Conservation (phyloP, 1,140 invertebrate species). For the Cydia pomonella region DNA sequence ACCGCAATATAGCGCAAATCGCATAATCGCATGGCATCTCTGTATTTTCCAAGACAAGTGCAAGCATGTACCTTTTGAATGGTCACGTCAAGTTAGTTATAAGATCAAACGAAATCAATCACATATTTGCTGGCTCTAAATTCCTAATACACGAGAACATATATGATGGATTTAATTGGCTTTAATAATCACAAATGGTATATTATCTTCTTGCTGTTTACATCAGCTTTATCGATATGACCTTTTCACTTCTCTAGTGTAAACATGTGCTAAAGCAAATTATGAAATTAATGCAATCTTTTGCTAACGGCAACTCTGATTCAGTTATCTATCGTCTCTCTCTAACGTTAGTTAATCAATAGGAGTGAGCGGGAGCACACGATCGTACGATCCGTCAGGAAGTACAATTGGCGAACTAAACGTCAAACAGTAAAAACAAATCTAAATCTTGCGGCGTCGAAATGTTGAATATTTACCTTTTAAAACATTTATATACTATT, state of each 20-base stretch:
- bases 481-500: slow-evolving; percentile 46
- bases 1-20: too few relatives aligned
- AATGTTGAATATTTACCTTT: slow-evolving; percentile 54
- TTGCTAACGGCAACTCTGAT: slow-evolving; percentile 49
- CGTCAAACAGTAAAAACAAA: slow-evolving; percentile 72
- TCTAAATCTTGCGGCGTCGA: slow-evolving; percentile 48
- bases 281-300: slow-evolving; percentile 45
- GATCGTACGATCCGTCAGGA: slow-evolving; percentile 73
- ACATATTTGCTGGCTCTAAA: background rate
- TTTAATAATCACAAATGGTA: slow-evolving; percentile 35
- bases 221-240: slow-evolving; percentile 30
- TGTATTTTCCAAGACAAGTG: too few relatives aligned
- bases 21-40: too few relatives aligned
- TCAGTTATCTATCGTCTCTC: slow-evolving; percentile 42
- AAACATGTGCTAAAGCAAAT: slow-evolving; percentile 23
- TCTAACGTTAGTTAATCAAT: slow-evolving; percentile 39
- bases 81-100: background rate
- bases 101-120: background rate
- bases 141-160: background rate
- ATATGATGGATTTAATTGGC: background rate
- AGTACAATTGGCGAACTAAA: slow-evolving; percentile 57
- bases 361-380: slow-evolving; percentile 45
- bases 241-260: slow-evolving; percentile 27
- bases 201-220: slow-evolving; percentile 34
- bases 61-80: too few relatives aligned